Evolutionary conservation across 2,888 invertebrate genomes (phyloP).

Genomic region (Plagodis dolabraria): DNA sequence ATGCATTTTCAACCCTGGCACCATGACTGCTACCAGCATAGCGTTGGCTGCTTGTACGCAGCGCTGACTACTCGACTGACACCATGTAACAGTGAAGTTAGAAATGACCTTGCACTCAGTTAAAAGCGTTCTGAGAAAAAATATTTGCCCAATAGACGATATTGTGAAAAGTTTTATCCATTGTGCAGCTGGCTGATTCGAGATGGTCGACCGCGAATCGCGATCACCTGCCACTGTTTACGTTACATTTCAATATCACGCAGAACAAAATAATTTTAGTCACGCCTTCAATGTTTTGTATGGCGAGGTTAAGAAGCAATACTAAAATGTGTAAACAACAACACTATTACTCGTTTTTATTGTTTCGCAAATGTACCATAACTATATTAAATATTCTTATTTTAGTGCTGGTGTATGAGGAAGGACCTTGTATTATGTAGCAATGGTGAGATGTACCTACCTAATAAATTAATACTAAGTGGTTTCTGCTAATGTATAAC

Average conservation of each 20-base stretch:
- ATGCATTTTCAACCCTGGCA: too few species aligned
- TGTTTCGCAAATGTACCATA: constrained; percentile 15
- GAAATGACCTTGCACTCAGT: constrained; percentile 52
- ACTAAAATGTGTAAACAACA: not conserved
- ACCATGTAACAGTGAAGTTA: constrained; percentile 47
- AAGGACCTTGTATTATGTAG: constrained; percentile 1
- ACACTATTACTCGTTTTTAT: not conserved
- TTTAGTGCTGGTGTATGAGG: not conserved
- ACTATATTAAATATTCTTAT: not conserved
- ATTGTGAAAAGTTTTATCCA: constrained; percentile 52
- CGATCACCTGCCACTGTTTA: constrained; percentile 30
- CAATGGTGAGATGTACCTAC: not conserved
- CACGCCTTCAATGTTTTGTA: constrained; percentile 21
- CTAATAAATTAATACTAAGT: not conserved
- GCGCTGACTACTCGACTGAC: constrained; percentile 33
- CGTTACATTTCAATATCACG: constrained; percentile 20
- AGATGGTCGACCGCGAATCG: constrained; percentile 44
- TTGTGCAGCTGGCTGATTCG: constrained; percentile 47
- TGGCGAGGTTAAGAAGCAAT: constrained; percentile 11
- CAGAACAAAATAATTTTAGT: constrained; percentile 23
- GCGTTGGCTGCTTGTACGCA: constrained; percentile 34
- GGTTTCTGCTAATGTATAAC: too few species aligned
- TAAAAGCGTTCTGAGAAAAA: constrained; percentile 42
- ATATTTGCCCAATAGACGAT: constrained; percentile 49
- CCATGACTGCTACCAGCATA: constrained; percentile 24